Evolutionary conservation across 2,888 invertebrate species (phyloP).

Genomic region (Sympetrum striolatum): DNA sequence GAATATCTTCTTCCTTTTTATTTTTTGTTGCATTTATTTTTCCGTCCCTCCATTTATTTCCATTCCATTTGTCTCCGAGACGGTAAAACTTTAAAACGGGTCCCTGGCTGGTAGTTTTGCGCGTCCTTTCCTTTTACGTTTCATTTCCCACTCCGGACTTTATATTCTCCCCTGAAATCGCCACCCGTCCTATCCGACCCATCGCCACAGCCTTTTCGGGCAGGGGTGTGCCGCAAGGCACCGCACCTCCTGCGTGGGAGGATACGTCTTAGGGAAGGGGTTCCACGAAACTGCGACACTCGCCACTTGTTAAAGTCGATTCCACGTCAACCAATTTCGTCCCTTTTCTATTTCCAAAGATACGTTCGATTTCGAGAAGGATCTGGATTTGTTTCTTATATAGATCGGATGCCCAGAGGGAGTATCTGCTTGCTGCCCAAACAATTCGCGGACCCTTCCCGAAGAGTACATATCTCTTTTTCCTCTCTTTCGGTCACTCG

Average conservation of each 20-base stretch:
- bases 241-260: background rate
- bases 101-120: conserved; percentile 23
- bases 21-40: background rate
- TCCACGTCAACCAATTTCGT: background rate
- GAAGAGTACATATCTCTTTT: background rate
- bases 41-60: conserved; percentile 24
- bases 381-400: background rate
- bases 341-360: background rate
- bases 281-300: background rate
- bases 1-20: background rate
- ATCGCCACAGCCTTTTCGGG: background rate
- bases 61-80: conserved; percentile 41
- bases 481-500: background rate
- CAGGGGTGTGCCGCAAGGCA: background rate
- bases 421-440: background rate
- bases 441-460: background rate
- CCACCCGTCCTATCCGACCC: background rate
- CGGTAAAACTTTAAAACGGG: conserved; percentile 41
- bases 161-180: background rate
- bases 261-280: background rate
- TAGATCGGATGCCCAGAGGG: background rate
- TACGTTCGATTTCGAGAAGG: background rate
- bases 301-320: background rate
- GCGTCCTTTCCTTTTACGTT: background rate
- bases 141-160: background rate